Conservation (phyloP, 2,888 invertebrate genomes). For the Yponomeuta evonymella region DNA sequence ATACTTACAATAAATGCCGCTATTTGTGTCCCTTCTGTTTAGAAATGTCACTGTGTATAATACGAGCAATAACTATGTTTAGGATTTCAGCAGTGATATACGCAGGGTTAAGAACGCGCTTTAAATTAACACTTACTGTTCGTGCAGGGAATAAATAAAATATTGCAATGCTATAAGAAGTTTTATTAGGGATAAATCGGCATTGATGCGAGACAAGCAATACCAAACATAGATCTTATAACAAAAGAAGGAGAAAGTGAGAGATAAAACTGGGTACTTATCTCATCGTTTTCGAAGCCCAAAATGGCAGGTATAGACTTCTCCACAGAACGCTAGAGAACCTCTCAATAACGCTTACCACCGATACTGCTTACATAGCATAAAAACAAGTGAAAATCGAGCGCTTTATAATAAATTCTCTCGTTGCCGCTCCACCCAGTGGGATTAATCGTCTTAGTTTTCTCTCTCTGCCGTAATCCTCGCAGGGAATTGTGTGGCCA, state of each 20-base stretch:
- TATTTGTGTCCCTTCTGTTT: slow-evolving; percentile 68
- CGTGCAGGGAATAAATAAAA: neutral
- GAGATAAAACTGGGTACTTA: too few relatives aligned
- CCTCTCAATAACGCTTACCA: neutral
- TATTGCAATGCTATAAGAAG: too few relatives aligned
- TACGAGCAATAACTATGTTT: slow-evolving; percentile 53
- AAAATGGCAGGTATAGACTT: too few relatives aligned
- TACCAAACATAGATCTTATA: too few relatives aligned
- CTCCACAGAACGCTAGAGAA: too few relatives aligned
- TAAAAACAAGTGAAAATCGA: slow-evolving; percentile 41
- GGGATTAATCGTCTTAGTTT: slow-evolving; percentile 75
- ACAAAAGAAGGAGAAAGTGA: too few relatives aligned
- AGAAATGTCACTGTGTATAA: slow-evolving; percentile 70
- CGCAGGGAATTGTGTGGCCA: slow-evolving; percentile 66
- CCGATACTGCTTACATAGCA: slow-evolving; percentile 10
- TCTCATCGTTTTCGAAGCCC: too few relatives aligned
- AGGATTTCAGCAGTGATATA: slow-evolving; percentile 67
- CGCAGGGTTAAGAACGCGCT: slow-evolving; percentile 50
- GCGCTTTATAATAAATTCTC: slow-evolving; percentile 72
- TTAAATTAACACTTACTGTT: slow-evolving; percentile 28
- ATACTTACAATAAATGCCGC: slow-evolving; percentile 63
- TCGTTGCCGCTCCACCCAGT: slow-evolving; percentile 47
- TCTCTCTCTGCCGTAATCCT: slow-evolving; percentile 66
- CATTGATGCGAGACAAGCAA: too few relatives aligned
- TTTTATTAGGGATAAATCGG: too few relatives aligned